Conservation (phyloP, 2,888 invertebrate genomes). For the Erebia ligea region DNA sequence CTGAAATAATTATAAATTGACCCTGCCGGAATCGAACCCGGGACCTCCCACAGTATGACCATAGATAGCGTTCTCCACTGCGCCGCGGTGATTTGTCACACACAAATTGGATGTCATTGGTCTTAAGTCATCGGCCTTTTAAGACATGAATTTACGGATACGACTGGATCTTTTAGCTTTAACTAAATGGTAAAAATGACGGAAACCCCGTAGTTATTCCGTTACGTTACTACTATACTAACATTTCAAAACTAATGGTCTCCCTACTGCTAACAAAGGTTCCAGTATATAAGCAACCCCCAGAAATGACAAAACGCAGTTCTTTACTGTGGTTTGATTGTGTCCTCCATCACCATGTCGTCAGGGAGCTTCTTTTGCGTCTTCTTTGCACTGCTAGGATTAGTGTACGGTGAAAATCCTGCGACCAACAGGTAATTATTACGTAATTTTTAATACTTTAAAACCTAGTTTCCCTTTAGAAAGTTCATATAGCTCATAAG, state of each 20-base stretch:
- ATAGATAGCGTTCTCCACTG: too few relatives aligned
- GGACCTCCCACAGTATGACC: too few relatives aligned
- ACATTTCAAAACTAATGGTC: neutral
- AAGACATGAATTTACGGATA: too few relatives aligned
- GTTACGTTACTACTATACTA: too few relatives aligned
- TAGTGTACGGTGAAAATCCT: constrained; percentile 18
- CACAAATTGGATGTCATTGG: too few relatives aligned
- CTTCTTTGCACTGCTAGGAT: constrained; percentile 22
- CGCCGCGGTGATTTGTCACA: too few relatives aligned
- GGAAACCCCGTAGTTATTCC: too few relatives aligned
- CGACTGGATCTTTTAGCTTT: too few relatives aligned
- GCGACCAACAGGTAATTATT: constrained; percentile 27
- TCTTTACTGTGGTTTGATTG: constrained; percentile 14
- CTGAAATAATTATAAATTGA: too few relatives aligned
- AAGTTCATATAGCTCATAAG: neutral
- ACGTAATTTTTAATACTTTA: neutral
- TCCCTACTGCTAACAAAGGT: neutral
- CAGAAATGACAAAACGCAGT: neutral
- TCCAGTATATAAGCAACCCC: constrained; percentile 32
- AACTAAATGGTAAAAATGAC: too few relatives aligned
- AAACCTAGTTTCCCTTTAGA: neutral
- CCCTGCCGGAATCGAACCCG: too few relatives aligned
- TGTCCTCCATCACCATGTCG: constrained; percentile 12
- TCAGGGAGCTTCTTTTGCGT: constrained; percentile 8
- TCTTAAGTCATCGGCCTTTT: too few relatives aligned